phyloP scores from a whole-genome alignment of 2,113 vertebrate genomes.

The Hipposideros armiger region DNA sequence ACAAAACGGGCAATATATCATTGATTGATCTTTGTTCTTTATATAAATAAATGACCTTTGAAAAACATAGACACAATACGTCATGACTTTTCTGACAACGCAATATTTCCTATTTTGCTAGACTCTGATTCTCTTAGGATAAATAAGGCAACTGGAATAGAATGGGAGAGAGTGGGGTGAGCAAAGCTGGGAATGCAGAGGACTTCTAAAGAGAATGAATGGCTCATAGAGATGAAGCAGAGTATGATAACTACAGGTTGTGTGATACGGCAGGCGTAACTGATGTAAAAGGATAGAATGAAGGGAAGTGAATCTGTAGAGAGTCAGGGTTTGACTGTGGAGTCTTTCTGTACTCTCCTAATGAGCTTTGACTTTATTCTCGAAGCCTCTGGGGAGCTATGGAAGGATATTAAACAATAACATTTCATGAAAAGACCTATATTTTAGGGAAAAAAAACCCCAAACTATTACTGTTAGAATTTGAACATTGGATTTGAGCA shows the following conservation, averaged over 20 bases:
- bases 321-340: fast-evolving
- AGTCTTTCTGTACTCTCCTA: neutral
- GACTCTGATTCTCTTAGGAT: neutral
- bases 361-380: neutral
- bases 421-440: neutral
- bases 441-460: neutral
- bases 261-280: too few relatives aligned
- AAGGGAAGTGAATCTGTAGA: neutral
- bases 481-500: neutral
- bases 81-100: too few relatives aligned
- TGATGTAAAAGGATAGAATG: fast-evolving
- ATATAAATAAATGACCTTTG: too few relatives aligned
- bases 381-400: neutral
- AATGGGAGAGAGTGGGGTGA: neutral
- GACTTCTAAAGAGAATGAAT: neutral
- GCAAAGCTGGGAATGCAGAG: neutral
- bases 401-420: neutral
- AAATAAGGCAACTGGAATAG: neutral
- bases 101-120: neutral
- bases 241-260: fast-evolving
- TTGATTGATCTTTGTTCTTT: too few relatives aligned
- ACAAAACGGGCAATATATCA: too few relatives aligned
- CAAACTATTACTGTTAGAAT: neutral
- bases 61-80: too few relatives aligned
- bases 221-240: neutral